Base-by-base conservation (phyloP, 2,797 vertebrate genomes). In the Poeciliopsis paucimaculata region DNA sequence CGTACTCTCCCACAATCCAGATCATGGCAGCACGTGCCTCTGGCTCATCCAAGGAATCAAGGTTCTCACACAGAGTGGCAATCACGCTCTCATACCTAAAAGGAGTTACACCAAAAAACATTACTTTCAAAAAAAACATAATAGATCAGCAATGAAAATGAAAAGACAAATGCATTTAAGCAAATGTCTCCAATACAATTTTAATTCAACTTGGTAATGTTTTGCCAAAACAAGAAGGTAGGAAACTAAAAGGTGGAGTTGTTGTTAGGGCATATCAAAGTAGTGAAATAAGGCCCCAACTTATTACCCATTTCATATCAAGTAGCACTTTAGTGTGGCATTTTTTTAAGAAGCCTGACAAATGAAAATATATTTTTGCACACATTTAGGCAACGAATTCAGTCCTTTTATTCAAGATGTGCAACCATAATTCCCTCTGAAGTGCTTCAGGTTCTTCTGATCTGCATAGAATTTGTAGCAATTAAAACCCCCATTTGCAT, bases 1-100 rank as follows among this genome's bases (percentile, higher is more conserved):
- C 98, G 1, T 99, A 99, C 79, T 99, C 98, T 3, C 98, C 98
- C 86, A 99, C 98, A 74, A 99, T 99, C 98, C 98, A 99, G 90
- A 99, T 99, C 98, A 99, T 99, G 86, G 98, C 98, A 0, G 98
- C 98, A 20, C 98, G 97, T 0, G 98, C 98, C 66, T 99, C 98
- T 0, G 98, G 98, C 84, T 99, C 98, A 87, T 99, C 98, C 91
- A 99, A 91, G 1, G 98, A 99, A 93, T 99, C 98, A 45, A 99
- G 95, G 90, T 99, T 99, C 92, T 99, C 98, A 73, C 98, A 99
- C 0, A 99, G 94, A 20, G 98, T 99, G 78, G 98, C 98, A 71
- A 99, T 99, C 90, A 99, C 98, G 86, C 98, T 99, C 93, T 99
- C 98, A 36, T 99, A 99, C 89, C 98, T 99, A 88, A 7, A 78